These are phyloP conservation scores for Trematomus loennbergii DNA, from an alignment of 2,113 vertebrate species.

Conservation along the genomic window DNA sequence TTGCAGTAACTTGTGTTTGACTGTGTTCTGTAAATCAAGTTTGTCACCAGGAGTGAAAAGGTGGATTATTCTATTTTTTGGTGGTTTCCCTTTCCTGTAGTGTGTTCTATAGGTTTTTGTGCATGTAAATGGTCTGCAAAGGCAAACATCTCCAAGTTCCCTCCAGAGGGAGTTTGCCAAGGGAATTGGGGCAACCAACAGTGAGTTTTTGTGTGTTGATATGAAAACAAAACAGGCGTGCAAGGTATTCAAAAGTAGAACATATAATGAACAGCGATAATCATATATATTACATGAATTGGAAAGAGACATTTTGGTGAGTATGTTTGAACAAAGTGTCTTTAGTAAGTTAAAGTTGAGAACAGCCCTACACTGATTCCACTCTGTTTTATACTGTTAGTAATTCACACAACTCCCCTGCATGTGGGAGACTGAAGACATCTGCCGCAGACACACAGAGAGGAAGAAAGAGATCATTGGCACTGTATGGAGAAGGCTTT, in stretches of 20 bases:
- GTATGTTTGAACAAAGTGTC: conserved; percentile 19
- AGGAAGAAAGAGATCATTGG: conserved; percentile 52
- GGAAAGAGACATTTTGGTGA: not conserved
- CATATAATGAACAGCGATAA: not conserved
- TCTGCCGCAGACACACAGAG: conserved; percentile 37
- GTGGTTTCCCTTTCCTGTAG: too few species aligned
- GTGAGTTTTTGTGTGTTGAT: not conserved
- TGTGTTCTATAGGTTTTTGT: too few species aligned
- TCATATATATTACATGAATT: not conserved
- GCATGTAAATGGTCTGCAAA: too few species aligned
- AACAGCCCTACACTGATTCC: conserved; percentile 24
- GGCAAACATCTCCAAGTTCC: too few species aligned
- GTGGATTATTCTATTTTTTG: too few species aligned
- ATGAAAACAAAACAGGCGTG: not conserved
- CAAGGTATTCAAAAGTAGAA: not conserved
- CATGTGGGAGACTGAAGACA: conserved; percentile 49
- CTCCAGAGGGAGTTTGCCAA: too few species aligned
- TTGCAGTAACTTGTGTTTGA: too few species aligned
- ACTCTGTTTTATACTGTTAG: conserved; percentile 52
- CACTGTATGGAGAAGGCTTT: conserved; percentile 75
- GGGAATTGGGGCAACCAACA: not conserved
- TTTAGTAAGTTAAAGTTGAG: conserved; percentile 33
- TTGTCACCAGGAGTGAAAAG: too few species aligned
- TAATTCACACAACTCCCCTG: conserved; percentile 42
- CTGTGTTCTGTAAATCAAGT: too few species aligned